Evolutionary conservation across 1,140 invertebrate genomes (phyloP), one percentile per base, ranked within the genome.

Genomic region (Neelides sp.): DNA sequence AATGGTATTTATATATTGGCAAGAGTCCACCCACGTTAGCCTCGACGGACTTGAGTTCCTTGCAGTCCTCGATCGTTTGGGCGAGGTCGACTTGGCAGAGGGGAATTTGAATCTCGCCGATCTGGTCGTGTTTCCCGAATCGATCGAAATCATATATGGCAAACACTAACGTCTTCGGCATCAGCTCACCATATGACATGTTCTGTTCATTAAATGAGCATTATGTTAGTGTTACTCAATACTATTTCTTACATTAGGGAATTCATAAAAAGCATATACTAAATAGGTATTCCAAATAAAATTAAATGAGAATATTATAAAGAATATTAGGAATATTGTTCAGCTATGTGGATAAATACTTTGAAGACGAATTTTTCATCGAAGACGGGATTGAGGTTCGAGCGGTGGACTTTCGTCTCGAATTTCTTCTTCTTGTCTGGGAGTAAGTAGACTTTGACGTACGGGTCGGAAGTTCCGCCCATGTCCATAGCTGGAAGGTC

Each of bases 351-450:
- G n/a, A n/a, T 7, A 55, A 58, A 60, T 52, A 91, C 93, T 79
- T 99, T 99, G 71, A 99, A 99, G 34, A 90, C 84, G 69, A 99
- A 99, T 8, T 88, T 96, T 73, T 99, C 96, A 68, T 99, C 98
- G 72, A 99, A 99, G 37, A 96, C 86, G 0, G 95, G 95, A 74
- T 81, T 98, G 22, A 99, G 73, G 3, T 94, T 98, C 72, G 98
- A 99, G 52, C 96, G 78, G 70, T 99, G 95, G 50, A 99, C 95
- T 78, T 99, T 99, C 1, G 96, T 99, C 71, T 99, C 96, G 67
- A 96, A 96, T 69, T 99, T 99, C 75, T 98, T 98, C 72, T 99
- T 99, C 73, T 98, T 99, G 66, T 99, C 96, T 0, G 96, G 96
- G 52, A 98, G 76, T 27, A 98, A 73, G 70, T 95, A 97, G 13